These are phyloP conservation scores for Lithobius niger DNA, from an alignment of 1,140 invertebrate genomes.

Conservation along the genomic window DNA sequence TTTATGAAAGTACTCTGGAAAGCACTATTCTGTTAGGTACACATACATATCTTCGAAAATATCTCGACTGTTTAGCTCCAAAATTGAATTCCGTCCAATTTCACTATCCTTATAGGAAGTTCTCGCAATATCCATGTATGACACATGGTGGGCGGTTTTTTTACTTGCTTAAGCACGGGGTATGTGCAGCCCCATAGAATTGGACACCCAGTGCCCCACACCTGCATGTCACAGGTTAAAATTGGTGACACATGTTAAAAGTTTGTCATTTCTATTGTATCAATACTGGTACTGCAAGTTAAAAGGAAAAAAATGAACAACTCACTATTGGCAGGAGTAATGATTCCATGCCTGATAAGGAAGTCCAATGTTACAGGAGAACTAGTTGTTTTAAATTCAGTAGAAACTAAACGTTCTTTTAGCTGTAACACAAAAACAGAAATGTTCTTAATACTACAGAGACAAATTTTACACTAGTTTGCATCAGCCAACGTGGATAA, in stretches of 20 bases:
- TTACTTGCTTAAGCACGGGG: no score
- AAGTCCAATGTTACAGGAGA: constrained; percentile 81
- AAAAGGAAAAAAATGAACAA: constrained; percentile 12
- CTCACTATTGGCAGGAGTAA: constrained; percentile 76
- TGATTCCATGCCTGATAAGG: constrained; percentile 72
- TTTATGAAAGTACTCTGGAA: no score
- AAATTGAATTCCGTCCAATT: no score
- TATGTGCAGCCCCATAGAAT: background rate
- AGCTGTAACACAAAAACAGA: constrained; percentile 24
- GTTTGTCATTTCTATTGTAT: background rate
- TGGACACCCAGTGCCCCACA: constrained; percentile 8
- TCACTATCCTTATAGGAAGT: no score
- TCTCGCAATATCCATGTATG: no score
- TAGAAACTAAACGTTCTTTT: constrained; percentile 58
- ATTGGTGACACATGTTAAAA: constrained; percentile 6
- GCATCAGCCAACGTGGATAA: no score
- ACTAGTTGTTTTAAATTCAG: constrained; percentile 84
- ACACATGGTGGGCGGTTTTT: no score
- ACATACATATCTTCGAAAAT: no score
- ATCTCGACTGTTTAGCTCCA: no score
- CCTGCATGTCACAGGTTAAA: background rate
- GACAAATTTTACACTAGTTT: no score
- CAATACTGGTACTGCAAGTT: constrained; percentile 18
- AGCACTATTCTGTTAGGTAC: no score
- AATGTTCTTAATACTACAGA: no score